phyloP scores from a whole-genome alignment of 2,797 vertebrate genomes.

The Adelosebastes latens region DNA sequence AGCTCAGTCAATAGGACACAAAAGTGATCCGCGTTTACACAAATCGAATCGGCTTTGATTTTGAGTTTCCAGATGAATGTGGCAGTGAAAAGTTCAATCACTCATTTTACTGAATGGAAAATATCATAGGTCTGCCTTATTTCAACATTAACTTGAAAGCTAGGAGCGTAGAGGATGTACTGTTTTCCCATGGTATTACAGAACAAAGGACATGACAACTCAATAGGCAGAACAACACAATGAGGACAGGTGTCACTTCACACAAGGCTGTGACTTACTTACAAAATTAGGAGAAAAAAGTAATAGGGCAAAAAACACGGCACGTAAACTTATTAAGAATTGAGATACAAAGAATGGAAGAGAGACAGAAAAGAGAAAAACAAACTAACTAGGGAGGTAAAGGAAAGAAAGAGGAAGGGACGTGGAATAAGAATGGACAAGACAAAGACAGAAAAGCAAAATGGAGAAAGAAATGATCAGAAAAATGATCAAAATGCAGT shows the following conservation, averaged over 20 bases:
- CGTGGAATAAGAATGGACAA: not conserved
- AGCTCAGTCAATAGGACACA: not conserved
- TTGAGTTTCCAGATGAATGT: not conserved
- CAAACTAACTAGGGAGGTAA: not conserved
- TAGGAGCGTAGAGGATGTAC: not conserved
- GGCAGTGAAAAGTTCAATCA: not conserved
- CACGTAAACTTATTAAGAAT: not conserved
- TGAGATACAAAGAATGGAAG: not conserved
- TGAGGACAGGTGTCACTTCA: slow-evolving; percentile 27
- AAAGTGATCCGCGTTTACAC: not conserved
- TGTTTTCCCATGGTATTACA: not conserved
- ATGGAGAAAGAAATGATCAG: not conserved
- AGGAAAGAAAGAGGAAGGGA: not conserved
- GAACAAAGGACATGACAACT: slow-evolving; percentile 11
- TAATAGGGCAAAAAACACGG: not conserved
- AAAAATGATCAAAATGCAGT: not conserved
- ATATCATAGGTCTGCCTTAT: not conserved
- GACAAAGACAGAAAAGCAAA: not conserved
- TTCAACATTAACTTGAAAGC: not conserved
- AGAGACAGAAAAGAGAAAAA: not conserved
- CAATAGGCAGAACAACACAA: slow-evolving; percentile 7
- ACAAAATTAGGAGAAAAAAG: not conserved
- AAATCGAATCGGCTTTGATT: not conserved
- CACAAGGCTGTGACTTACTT: slow-evolving; percentile 8
- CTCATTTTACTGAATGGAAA: not conserved